Evolutionary conservation across 2,888 invertebrate species (phyloP).

Genomic region (Gastracanthus pulcherrimus): DNA sequence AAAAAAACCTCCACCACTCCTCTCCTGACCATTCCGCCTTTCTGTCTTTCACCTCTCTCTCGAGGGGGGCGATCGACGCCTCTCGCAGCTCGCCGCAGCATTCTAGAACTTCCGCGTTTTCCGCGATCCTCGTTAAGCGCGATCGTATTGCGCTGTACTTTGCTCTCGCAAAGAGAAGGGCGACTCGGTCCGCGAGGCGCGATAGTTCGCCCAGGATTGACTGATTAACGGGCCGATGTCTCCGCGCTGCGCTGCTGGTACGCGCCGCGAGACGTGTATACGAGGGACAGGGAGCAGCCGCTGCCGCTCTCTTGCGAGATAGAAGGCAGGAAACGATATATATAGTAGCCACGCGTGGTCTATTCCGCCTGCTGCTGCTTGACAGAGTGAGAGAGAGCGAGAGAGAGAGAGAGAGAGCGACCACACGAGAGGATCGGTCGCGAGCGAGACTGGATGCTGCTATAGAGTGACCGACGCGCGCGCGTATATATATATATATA

Average conservation of each 20-base stretch:
- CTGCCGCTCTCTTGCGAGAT: background rate
- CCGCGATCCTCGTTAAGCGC: slow-evolving; percentile 54
- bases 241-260: background rate
- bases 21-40: background rate
- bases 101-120: slow-evolving; percentile 58
- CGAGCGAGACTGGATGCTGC: no score
- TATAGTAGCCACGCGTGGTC: background rate
- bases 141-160: slow-evolving; percentile 52
- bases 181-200: no score
- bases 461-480: slow-evolving; percentile 38
- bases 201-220: slow-evolving; percentile 43
- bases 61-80: background rate
- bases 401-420: no score
- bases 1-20: background rate
- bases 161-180: no score
- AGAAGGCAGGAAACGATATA: background rate
- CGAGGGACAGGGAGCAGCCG: background rate
- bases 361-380: no score
- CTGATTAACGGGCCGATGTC: slow-evolving; percentile 58
- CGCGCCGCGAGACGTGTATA: slow-evolving; percentile 2
- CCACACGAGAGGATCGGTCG: no score
- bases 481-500: no score
- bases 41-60: background rate
- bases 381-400: no score
- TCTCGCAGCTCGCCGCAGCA: background rate